Evolutionary conservation across 2,797 vertebrate species (phyloP).

Genomic region (Oreochromis grahami): DNA sequence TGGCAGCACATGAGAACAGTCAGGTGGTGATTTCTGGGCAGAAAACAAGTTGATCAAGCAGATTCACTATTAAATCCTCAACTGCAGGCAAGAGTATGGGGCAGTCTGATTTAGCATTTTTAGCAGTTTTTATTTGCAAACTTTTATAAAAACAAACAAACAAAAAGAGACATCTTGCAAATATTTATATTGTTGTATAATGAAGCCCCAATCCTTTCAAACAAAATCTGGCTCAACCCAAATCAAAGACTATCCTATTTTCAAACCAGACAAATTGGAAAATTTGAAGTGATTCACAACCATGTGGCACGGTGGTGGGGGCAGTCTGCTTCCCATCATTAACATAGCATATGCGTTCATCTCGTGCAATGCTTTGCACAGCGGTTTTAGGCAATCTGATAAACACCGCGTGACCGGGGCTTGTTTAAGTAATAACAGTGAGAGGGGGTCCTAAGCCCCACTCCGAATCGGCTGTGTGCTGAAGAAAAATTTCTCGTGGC

Average conservation of each 20-base stretch:
- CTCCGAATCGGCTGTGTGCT: conserved; percentile 24
- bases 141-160: background rate
- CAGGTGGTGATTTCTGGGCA: conserved; percentile 57
- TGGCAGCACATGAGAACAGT: conserved; percentile 56
- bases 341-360: conserved; percentile 1
- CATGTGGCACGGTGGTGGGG: background rate
- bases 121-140: background rate
- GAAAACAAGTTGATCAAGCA: conserved; percentile 1
- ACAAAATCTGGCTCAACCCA: background rate
- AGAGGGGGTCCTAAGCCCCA: conserved; percentile 26
- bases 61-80: conserved; percentile 1
- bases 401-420: conserved; percentile 67
- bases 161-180: background rate
- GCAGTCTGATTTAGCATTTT: background rate
- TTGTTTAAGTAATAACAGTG: conserved; percentile 59
- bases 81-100: background rate
- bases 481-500: conserved; percentile 35
- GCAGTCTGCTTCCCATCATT: conserved; percentile 8
- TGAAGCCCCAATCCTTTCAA: background rate
- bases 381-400: conserved; percentile 57
- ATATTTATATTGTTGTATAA: background rate
- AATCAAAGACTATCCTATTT: conserved; percentile 18
- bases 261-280: conserved; percentile 37
- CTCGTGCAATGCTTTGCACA: conserved; percentile 31
- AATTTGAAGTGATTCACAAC: conserved; percentile 24